Evolutionary conservation across 2,888 invertebrate species (phyloP).

Genomic region (Vandiemenella viatica): DNA sequence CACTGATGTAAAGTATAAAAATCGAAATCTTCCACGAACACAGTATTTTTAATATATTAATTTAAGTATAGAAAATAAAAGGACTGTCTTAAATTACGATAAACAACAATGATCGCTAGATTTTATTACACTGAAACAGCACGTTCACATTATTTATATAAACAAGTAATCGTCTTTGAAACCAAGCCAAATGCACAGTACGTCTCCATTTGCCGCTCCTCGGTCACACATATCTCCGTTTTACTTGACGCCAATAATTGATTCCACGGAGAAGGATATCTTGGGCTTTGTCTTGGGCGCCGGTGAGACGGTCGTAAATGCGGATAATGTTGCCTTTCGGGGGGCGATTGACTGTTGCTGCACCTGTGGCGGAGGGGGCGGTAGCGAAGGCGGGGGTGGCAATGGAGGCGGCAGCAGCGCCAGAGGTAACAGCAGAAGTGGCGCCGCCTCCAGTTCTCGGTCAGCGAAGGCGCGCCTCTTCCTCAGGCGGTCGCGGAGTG

Average conservation of each 20-base stretch:
- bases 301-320: conserved; percentile 15
- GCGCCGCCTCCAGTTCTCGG: conserved; percentile 30
- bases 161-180: not conserved
- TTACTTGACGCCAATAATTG: conserved; percentile 48
- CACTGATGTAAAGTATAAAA: no score
- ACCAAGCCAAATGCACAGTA: not conserved
- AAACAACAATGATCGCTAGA: no score
- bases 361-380: no score
- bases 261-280: conserved; percentile 49
- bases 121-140: not conserved
- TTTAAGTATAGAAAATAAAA: no score
- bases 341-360: conserved; percentile 4
- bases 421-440: conserved; percentile 2
- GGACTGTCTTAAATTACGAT: no score
- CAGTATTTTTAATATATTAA: no score
- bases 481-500: conserved; percentile 39
- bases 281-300: conserved; percentile 22
- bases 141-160: not conserved
- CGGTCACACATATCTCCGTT: no score
- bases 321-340: not conserved
- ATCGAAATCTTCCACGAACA: no score
- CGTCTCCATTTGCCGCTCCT: no score
- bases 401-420: conserved; percentile 11
- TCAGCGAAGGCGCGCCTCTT: conserved; percentile 36
- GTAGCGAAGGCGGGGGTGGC: conserved; percentile 1